phyloP scores from a whole-genome alignment of 2,113 vertebrate genomes.

The Salvelinus alpinus region DNA sequence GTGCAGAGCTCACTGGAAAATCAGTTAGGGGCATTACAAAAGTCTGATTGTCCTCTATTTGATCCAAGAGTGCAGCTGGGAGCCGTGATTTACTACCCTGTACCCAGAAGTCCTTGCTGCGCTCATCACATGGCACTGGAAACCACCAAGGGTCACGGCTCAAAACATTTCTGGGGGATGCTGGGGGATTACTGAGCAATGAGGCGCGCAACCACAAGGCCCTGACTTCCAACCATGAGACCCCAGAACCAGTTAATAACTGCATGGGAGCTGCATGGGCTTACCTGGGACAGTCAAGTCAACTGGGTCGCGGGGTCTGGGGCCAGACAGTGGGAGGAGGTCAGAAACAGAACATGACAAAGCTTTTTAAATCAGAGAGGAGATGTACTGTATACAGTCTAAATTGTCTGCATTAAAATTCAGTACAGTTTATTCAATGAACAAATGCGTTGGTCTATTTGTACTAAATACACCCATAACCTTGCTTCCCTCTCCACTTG shows the following conservation, averaged over 20 bases:
- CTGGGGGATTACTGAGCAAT: constrained; percentile 13
- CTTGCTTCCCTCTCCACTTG: background rate
- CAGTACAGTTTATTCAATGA: background rate
- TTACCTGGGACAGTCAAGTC: background rate
- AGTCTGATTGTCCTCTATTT: constrained; percentile 56
- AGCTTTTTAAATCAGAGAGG: too few relatives aligned
- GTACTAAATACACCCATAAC: too few relatives aligned
- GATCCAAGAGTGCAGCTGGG: constrained; percentile 57
- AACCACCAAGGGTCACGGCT: constrained; percentile 23
- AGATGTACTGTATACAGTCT: too few relatives aligned
- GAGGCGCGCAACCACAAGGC: background rate
- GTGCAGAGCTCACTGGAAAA: constrained; percentile 49
- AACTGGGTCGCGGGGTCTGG: background rate
- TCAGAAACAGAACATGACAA: background rate
- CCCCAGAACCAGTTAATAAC: constrained; percentile 4
- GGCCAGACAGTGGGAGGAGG: background rate
- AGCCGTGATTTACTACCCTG: constrained; percentile 44
- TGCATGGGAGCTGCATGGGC: constrained; percentile 9
- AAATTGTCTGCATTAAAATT: too few relatives aligned
- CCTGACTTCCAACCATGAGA: constrained; percentile 11
- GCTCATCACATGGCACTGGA: constrained; percentile 21
- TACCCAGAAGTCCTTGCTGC: constrained; percentile 34
- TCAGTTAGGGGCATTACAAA: constrained; percentile 60
- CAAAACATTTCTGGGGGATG: background rate
- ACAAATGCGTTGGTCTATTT: background rate